Evolutionary conservation across 2,888 invertebrate species (phyloP), one percentile per base, ranked within the genome.

Genomic region (Flexamia atlantica): DNA sequence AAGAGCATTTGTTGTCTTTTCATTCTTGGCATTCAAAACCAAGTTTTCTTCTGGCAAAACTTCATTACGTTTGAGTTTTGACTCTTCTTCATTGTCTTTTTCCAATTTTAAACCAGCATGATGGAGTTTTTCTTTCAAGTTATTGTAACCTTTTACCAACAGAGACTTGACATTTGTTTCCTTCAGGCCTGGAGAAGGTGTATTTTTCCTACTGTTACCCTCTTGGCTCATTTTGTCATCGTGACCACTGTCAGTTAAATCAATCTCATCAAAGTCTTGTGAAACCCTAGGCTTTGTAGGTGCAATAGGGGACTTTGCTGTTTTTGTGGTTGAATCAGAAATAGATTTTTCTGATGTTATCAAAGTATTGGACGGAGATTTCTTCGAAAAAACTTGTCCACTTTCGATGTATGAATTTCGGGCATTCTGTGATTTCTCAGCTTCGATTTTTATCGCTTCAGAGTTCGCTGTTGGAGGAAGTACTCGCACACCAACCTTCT

Each of bases 121-220:
- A 84, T 86, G 88, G 30, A 88, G 91, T 92, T 88, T 91, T 91
- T 85, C 92, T 91, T 87, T 92, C 91, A 86, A 91, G 90, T 86
- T 91, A 79, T 88, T 88, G 60, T 88, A 87, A 14, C 89, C 88
- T 85, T 88, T 89, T 10, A 87, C 87, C 7, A 89, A 84, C 32
- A 88, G 85, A 14, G 88, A 86, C 84, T 88, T 88, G 9, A 88
- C 87, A 85, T 88, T 88, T 25, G 82, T 85, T 82, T 87, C 87
- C 84, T 87, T 87, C 81, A 83, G 80, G 23, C 79, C 83, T 10
- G 87, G 86, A 3, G 87, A 85, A 23, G 86, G 84, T 46, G 85
- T 79, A 53, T 85, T 83, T 68, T 84, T 82, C 42, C 80, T 82
- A 32, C 74, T 80, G 60, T 80, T 46, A 30, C 46, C 25, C 36